Conservation (phyloP, 1,140 invertebrate genomes). For the Bradysia coprophila region DNA sequence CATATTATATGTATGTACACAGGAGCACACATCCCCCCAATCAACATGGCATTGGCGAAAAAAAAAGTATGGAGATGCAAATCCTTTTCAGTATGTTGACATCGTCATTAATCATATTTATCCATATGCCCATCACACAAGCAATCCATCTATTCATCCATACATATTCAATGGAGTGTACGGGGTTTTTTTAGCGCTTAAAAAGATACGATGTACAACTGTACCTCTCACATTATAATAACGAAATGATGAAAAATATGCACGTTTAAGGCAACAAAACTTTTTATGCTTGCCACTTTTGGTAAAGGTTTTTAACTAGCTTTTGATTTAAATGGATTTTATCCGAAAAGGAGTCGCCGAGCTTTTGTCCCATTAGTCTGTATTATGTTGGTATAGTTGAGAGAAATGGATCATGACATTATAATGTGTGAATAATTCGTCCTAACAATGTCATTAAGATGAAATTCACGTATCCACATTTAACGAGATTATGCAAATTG, state of each 20-base stretch:
- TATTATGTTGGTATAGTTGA: too few relatives aligned
- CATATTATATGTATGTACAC: too few relatives aligned
- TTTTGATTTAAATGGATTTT: neutral
- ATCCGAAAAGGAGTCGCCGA: too few relatives aligned
- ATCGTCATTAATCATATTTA: neutral
- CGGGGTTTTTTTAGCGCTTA: too few relatives aligned
- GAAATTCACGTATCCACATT: conserved; percentile 2
- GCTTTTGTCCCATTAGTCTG: neutral
- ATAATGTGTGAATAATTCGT: conserved; percentile 2
- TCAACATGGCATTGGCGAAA: too few relatives aligned
- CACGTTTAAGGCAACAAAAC: too few relatives aligned
- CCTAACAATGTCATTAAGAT: conserved; percentile 2
- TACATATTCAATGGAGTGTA: neutral
- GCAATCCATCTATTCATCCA: too few relatives aligned
- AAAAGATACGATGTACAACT: neutral
- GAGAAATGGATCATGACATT: conserved; percentile 2
- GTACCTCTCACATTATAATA: neutral
- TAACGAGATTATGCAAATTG: conserved; percentile 2
- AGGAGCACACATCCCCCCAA: too few relatives aligned
- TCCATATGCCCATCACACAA: neutral
- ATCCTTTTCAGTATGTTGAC: neutral
- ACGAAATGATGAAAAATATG: neutral
- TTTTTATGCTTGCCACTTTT: too few relatives aligned
- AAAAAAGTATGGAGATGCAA: neutral
- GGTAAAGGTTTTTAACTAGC: neutral